phyloP scores from a whole-genome alignment of 2,888 invertebrate genomes.

The Eupithecia exiguata region DNA sequence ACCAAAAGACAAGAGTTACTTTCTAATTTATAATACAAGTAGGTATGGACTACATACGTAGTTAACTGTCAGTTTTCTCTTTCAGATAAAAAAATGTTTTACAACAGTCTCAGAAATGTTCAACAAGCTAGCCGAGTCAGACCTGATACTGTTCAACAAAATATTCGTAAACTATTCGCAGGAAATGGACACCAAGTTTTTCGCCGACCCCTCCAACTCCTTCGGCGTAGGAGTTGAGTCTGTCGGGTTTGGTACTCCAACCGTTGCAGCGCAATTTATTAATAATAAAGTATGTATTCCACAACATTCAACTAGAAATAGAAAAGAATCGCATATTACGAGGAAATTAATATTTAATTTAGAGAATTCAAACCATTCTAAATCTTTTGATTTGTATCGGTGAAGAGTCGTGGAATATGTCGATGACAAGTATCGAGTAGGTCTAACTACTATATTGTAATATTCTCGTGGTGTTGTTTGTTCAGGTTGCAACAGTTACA shows the following conservation, averaged over 20 bases:
- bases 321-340: background rate
- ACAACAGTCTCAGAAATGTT: slow-evolving; percentile 20
- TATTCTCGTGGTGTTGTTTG: background rate
- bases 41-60: background rate
- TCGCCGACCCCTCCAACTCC: slow-evolving; percentile 43
- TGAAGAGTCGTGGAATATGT: background rate
- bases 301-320: slow-evolving; percentile 4
- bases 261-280: slow-evolving; percentile 52
- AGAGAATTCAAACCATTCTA: no score
- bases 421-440: background rate
- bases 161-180: slow-evolving; percentile 59
- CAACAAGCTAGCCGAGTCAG: slow-evolving; percentile 34
- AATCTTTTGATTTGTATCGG: background rate
- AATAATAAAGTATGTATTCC: slow-evolving; percentile 61
- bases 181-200: slow-evolving; percentile 49
- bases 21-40: no score
- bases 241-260: slow-evolving; percentile 56
- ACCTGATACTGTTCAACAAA: slow-evolving; percentile 55
- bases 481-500: slow-evolving; percentile 53
- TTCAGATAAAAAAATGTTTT: slow-evolving; percentile 52
- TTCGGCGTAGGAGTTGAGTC: slow-evolving; percentile 60
- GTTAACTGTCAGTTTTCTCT: slow-evolving; percentile 19
- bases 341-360: background rate
- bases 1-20: no score
- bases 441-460: background rate